Conservation (phyloP, 2,113 vertebrate species). For the Tetraodon nigroviridis region DNA sequence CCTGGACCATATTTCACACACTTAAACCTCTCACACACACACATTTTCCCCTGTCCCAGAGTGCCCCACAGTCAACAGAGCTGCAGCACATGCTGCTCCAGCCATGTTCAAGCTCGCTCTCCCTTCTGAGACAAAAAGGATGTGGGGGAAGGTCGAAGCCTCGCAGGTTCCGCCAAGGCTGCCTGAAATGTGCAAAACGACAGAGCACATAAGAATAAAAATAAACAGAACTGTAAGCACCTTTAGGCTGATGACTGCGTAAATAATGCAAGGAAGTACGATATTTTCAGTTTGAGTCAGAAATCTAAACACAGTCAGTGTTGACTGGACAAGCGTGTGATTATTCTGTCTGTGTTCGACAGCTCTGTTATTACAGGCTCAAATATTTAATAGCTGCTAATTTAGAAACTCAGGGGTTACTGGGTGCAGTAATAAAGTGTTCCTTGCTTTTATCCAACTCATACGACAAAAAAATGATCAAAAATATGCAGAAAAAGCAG, state of each 20-base stretch:
- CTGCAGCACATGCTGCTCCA: conserved; percentile 49
- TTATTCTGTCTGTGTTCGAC: conserved; percentile 6
- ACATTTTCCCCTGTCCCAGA: conserved; percentile 2
- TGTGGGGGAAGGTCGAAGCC: conserved; percentile 21
- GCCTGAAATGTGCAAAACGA: background rate
- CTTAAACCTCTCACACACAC: conserved; percentile 7
- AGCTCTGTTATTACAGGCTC: conserved; percentile 17
- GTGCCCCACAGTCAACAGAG: conserved; percentile 38
- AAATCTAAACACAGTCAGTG: no score
- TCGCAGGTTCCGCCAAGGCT: conserved; percentile 7
- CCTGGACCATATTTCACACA: conserved; percentile 40
- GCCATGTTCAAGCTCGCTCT: conserved; percentile 32
- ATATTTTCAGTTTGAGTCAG: no score
- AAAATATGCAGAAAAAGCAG: no score
- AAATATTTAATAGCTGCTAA: conserved; percentile 28
- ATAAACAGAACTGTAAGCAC: background rate
- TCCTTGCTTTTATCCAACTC: no score
- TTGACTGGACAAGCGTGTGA: conserved; percentile 5
- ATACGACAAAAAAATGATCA: no score
- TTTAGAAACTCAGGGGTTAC: conserved; percentile 4
- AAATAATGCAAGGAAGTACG: background rate
- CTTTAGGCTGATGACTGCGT: background rate
- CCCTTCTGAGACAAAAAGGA: conserved; percentile 14
- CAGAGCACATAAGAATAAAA: background rate
- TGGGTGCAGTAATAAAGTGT: background rate